Evolutionary conservation across 1,140 invertebrate genomes (phyloP).

Genomic region (Argopecten irradians): DNA sequence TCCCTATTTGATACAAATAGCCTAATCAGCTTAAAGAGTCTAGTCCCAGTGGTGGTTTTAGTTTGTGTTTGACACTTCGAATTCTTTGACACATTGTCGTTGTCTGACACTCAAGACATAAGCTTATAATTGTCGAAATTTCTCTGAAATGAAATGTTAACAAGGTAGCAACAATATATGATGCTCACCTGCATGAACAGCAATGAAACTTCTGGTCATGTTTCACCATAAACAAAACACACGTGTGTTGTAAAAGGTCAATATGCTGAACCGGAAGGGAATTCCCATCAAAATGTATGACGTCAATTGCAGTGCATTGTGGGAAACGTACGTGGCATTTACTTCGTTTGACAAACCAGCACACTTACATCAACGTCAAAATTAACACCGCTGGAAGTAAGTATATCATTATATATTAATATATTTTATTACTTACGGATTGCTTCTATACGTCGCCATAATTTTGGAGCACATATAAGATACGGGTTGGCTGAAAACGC

Average conservation of each 20-base stretch:
- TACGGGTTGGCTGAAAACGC: background rate
- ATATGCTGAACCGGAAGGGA: slow-evolving; percentile 43
- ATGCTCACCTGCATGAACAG: slow-evolving; percentile 44
- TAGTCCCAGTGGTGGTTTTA: too few relatives aligned
- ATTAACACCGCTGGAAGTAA: background rate
- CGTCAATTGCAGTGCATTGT: slow-evolving; percentile 44
- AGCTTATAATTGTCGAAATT: too few relatives aligned
- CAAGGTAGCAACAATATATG: background rate
- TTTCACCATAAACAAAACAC: background rate
- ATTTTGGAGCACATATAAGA: background rate
- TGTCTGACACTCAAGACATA: too few relatives aligned
- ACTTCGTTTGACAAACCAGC: background rate
- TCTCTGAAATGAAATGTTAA: too few relatives aligned
- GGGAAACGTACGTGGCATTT: slow-evolving; percentile 57
- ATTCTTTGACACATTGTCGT: too few relatives aligned
- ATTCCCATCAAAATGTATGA: slow-evolving; percentile 44
- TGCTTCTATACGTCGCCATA: background rate
- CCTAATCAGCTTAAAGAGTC: too few relatives aligned
- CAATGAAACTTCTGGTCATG: slow-evolving; percentile 24
- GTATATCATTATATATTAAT: background rate
- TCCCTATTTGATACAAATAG: too few relatives aligned
- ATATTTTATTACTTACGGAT: background rate
- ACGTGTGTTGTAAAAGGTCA: background rate
- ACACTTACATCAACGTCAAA: background rate
- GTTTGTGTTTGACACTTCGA: too few relatives aligned